Base-by-base conservation (phyloP, 2,797 vertebrate genomes). In the Sebastes diaconus region DNA sequence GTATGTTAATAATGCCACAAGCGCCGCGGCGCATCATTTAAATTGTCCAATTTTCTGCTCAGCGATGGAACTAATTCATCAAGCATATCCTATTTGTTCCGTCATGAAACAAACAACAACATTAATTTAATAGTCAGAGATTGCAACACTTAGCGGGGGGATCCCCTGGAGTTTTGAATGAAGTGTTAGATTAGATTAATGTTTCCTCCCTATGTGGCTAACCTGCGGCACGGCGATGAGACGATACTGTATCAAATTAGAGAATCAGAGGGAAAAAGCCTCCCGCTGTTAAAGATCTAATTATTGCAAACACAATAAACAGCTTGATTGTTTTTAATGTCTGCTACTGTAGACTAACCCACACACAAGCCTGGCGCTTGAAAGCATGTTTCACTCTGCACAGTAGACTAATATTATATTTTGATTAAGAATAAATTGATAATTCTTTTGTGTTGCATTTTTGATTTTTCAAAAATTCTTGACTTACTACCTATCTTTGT, bases 141-240 rank as follows among this genome's bases (percentile, higher is more conserved):
- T 86, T 89, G 90, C 93, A 77, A 89, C 92, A 92, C 89, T 94
- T 90, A 90, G 86, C 89, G 29, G 77, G 66, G 32, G 36, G 36
- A 90, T 88, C 90, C 92, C 94, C 93, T 73, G 78, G 92, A 93
- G 94, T 94, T 95, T 91, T 87, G 85, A 93, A 92, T 90, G 89
- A 93, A 95, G 92, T 93, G 91, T 92, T 87, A 83, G 89, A 93
- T 94, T 93, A 93, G 90, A 94, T 94, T 89, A 95, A 92, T 93
- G 93, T 85, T 92, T 91, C 86, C 93, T 93, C 92, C 92, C 93
- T 88, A 72, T 90, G 92, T 93, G 93, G 87, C 74, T 93, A 93
- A 94, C 90, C 93, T 90, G 93, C 83, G 75, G 90, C 88, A 84
- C 83, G 5, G 85, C 30, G 85, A 92, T 87, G 91, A 92, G 89